Conservation (phyloP, 2,797 vertebrate genomes). For the Otolemur crassicaudatus region DNA sequence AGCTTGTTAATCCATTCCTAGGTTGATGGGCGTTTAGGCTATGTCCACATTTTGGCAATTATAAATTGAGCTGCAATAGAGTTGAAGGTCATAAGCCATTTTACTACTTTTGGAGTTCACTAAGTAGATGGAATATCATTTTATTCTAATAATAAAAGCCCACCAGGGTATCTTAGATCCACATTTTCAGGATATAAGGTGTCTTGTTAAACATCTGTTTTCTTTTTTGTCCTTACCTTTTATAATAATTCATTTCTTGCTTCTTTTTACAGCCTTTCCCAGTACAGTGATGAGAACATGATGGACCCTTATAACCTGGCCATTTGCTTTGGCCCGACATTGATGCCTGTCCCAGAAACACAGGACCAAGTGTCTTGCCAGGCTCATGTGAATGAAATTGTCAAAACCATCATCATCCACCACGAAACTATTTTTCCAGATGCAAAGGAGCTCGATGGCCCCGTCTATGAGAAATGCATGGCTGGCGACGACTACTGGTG, state of each 20-base stretch:
- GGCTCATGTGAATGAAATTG: constrained; percentile 98
- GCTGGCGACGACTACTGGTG: constrained; percentile 98
- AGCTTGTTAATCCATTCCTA: too few relatives aligned
- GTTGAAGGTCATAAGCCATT: neutral
- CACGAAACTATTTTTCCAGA: constrained; percentile 98
- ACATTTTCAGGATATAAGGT: constrained; percentile 10
- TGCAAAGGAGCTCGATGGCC: constrained; percentile 96
- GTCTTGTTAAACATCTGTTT: neutral
- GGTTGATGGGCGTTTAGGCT: too few relatives aligned
- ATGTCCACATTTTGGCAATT: too few relatives aligned
- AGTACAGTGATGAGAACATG: constrained; percentile 99
- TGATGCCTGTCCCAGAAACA: constrained; percentile 98
- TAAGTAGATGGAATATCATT: neutral
- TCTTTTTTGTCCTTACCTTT: neutral
- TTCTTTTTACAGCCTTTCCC: constrained; percentile 92
- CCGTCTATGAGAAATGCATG: constrained; percentile 99
- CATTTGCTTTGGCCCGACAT: constrained; percentile 98
- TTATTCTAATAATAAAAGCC: constrained; percentile 35
- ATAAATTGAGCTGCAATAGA: too few relatives aligned
- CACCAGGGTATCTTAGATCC: neutral
- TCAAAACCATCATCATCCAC: constrained; percentile 99
- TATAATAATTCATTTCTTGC: constrained; percentile 20
- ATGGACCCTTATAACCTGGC: constrained; percentile 99
- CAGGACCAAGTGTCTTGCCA: constrained; percentile 99
- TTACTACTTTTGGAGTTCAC: neutral